phyloP scores from a whole-genome alignment of 2,888 invertebrate genomes.

The Epicampocera succincta region DNA sequence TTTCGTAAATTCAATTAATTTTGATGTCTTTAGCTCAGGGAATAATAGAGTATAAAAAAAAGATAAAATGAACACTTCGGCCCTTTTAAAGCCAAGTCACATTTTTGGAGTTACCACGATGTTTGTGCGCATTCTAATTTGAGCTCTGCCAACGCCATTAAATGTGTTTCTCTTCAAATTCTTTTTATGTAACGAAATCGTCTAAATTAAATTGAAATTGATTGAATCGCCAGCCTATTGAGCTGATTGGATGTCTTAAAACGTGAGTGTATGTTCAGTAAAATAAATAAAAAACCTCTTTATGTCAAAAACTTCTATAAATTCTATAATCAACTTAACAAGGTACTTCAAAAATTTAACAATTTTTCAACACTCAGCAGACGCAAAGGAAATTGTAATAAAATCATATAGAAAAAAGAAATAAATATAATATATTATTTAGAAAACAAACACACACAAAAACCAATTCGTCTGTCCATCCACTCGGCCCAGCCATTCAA shows the following conservation, averaged over 20 bases:
- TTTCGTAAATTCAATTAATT: too few species aligned
- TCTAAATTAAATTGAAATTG: slow-evolving; percentile 47
- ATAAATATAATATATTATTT: slow-evolving; percentile 28
- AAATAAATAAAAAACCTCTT: slow-evolving; percentile 41
- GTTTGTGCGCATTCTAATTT: too few species aligned
- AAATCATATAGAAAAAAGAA: slow-evolving; percentile 15
- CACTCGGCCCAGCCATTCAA: neutral
- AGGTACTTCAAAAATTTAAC: slow-evolving; percentile 53
- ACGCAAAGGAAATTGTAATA: slow-evolving; percentile 3
- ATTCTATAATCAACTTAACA: slow-evolving; percentile 67
- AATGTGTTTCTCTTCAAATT: neutral
- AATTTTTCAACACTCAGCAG: slow-evolving; percentile 10
- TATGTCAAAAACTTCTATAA: slow-evolving; percentile 54
- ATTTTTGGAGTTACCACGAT: too few species aligned
- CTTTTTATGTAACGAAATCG: neutral
- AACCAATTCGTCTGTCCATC: neutral
- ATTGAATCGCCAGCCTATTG: slow-evolving; percentile 37
- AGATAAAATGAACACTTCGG: too few species aligned
- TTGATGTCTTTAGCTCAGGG: too few species aligned
- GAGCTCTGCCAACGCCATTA: too few species aligned
- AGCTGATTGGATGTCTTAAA: slow-evolving; percentile 39
- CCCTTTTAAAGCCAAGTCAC: too few species aligned
- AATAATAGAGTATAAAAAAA: too few species aligned
- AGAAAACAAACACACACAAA: neutral
- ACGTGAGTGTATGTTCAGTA: neutral